Evolutionary conservation across 2,113 vertebrate genomes (phyloP), one percentile per base, ranked within the genome.

Genomic region (Gallinago jamesoni): DNA sequence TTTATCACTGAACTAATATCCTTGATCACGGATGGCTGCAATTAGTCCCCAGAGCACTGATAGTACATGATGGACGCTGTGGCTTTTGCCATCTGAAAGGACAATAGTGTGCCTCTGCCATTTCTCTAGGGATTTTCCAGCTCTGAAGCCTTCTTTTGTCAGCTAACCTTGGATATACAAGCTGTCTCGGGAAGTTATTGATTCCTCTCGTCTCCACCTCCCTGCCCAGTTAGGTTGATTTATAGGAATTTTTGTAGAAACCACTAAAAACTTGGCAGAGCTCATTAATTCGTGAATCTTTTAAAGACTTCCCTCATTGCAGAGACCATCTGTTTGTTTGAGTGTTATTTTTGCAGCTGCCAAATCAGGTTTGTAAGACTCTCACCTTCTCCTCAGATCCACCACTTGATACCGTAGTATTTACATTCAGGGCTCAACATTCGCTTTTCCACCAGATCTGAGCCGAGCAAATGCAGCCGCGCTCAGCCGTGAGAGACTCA

Each of bases 361-460:
- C 79, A 93, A 85, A 91, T 57, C 80, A 92, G 80, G 91, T 96
- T 95, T 97, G 91, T 70, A 47, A 91, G 69, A 67, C 63, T 92
- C 91, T 95, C 94, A 94, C 93, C 87, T 97, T 96, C 89, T 89
- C 63, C 50, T 69, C 89, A 95, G 87, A 87, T 66, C 55, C 55
- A 87, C n/a, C 64, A 83, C 77, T 70, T 28, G 53, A 76, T 70
- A 80, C n/a, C 0, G 33, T 43, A 95, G 89, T 96, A 85, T 96
- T 97, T 94, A 89, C 59, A 57, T 28, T 85, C 66, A 62, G 89
- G n/a, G 37, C 41, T 79, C 1, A 0, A 59, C n/a, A 53, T 25
- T n/a, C 69, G 41, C 76, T 43, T 93, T 78, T 52, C 76, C 33
- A 63, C n/a, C 21, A 57, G 62, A 33, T 72, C 48, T 72, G 14